These are phyloP conservation scores for Tauraco hartlaubi DNA, from an alignment of 2,797 vertebrate genomes.

Conservation along the genomic window DNA sequence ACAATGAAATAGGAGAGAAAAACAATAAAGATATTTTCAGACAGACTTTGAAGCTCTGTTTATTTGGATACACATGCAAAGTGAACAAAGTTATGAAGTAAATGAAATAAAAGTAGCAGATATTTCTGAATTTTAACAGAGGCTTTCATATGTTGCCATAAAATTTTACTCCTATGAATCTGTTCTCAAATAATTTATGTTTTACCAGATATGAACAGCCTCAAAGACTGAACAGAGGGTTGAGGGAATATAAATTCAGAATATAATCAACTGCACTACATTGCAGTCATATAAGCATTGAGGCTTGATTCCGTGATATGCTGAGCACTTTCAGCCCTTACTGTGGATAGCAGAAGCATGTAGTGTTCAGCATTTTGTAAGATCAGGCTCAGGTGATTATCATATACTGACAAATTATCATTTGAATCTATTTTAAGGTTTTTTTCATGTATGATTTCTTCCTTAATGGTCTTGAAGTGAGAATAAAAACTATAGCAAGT, in stretches of 20 bases:
- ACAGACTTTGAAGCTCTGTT: background rate
- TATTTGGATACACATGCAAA: background rate
- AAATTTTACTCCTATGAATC: background rate
- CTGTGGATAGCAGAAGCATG: background rate
- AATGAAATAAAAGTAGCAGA: background rate
- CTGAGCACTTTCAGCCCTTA: background rate
- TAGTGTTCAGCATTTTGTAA: background rate
- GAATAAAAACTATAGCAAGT: background rate
- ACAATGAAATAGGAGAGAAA: background rate
- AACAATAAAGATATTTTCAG: background rate
- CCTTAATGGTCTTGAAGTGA: background rate
- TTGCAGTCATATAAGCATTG: background rate
- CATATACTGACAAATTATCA: background rate
- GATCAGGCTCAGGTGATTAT: background rate
- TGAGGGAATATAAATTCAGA: background rate
- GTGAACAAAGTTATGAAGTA: background rate
- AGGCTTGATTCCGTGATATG: background rate
- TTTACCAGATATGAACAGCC: background rate
- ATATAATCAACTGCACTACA: background rate
- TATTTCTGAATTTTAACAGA: background rate
- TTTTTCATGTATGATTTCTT: background rate
- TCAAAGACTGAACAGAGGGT: background rate
- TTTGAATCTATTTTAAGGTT: background rate
- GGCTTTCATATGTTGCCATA: background rate
- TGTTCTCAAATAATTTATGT: background rate